Evolutionary conservation across 2,888 invertebrate species (phyloP).

Genomic region (Oasisia sp.): DNA sequence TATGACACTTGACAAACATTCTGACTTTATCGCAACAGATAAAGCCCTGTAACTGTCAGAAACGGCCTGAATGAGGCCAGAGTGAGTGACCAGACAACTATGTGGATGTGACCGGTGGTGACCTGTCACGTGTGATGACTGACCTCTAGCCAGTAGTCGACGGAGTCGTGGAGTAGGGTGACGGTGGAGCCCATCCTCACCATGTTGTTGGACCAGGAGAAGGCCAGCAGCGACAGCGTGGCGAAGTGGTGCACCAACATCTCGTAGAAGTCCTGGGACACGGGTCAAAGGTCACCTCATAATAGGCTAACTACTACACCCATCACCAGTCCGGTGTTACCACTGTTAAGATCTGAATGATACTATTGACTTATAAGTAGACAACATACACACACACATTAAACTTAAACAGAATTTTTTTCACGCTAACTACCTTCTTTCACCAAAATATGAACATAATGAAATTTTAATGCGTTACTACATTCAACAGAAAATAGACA

Average conservation of each 20-base stretch:
- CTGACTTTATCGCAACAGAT: not conserved
- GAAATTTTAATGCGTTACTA: no score
- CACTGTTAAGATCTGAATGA: no score
- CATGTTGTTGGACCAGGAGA: constrained; percentile 95
- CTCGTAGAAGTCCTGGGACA: constrained; percentile 82
- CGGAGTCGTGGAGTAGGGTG: constrained; percentile 67
- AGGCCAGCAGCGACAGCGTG: constrained; percentile 86
- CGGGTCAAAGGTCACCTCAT: not conserved
- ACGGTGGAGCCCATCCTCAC: constrained; percentile 90
- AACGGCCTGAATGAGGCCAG: not conserved
- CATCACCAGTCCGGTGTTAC: no score
- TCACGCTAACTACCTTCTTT: no score
- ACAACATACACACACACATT: no score
- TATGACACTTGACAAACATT: not conserved
- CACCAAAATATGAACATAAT: no score
- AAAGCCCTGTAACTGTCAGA: not conserved
- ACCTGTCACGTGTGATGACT: constrained; percentile 26
- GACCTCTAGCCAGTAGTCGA: constrained; percentile 68
- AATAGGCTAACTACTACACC: not conserved
- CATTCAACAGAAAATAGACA: no score
- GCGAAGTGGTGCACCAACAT: constrained; percentile 98
- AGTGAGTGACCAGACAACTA: no score
- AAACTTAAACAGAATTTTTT: no score
- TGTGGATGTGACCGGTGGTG: no score
- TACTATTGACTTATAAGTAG: no score